Conservation (phyloP, 2,797 vertebrate species). For the Mus minutoides region DNA sequence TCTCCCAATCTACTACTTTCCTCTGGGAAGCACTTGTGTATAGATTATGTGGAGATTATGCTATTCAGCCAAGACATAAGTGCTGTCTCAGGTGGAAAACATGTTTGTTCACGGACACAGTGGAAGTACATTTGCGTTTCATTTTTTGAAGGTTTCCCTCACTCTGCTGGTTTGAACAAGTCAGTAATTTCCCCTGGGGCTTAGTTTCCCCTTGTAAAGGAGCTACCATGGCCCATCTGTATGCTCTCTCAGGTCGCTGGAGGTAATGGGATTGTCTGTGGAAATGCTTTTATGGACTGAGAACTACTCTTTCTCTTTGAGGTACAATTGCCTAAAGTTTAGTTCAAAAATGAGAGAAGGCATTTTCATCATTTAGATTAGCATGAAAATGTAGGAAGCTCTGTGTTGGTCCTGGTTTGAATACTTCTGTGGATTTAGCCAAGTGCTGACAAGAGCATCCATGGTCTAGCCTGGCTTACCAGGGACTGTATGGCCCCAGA, state of each 20-base stretch:
- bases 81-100: neutral
- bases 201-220: neutral
- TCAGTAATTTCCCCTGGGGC: neutral
- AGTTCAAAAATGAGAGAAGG: neutral
- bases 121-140: neutral
- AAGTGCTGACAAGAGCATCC: neutral
- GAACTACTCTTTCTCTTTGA: neutral
- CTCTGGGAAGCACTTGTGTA: neutral
- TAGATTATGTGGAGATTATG: neutral
- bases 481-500: neutral
- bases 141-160: neutral
- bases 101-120: neutral
- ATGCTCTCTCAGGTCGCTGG: slow-evolving; percentile 19
- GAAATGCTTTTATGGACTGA: neutral
- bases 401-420: neutral
- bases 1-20: neutral
- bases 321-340: neutral
- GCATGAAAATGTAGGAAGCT: neutral
- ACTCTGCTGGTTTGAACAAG: neutral
- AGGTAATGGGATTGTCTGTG: slow-evolving; percentile 31
- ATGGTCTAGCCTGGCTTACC: no score
- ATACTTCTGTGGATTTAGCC: neutral
- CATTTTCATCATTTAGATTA: neutral
- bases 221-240: neutral
- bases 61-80: neutral